Evolutionary conservation across 2,888 invertebrate genomes (phyloP).

Genomic region (Euzophera pinguis): DNA sequence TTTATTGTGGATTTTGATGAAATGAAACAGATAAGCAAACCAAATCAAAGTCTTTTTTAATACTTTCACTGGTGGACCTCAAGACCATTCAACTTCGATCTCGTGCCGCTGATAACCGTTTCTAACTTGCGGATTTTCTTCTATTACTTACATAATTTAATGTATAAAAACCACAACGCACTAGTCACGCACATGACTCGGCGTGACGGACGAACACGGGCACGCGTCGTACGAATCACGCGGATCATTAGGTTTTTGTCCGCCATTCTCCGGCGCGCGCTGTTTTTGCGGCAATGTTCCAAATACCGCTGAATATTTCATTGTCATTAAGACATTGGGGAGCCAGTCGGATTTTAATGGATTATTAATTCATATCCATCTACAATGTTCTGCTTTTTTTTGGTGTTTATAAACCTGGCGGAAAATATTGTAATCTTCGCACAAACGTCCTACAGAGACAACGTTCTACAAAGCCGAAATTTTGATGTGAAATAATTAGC

Average conservation of each 20-base stretch:
- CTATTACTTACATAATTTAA: neutral
- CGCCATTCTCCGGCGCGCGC: neutral
- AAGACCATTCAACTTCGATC: too few species aligned
- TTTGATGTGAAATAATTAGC: too few species aligned
- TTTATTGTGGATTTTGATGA: too few species aligned
- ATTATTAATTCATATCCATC: conserved; percentile 4
- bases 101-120: too few species aligned
- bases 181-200: conserved; percentile 4
- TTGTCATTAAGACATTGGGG: neutral
- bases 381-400: neutral
- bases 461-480: too few species aligned
- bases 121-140: too few species aligned
- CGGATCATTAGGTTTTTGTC: conserved; percentile 1
- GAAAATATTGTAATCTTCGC: too few species aligned
- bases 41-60: too few species aligned
- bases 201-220: neutral
- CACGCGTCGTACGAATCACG: neutral
- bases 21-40: too few species aligned
- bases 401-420: neutral
- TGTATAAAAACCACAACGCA: conserved; percentile 19
- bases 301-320: conserved; percentile 3
- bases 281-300: conserved; percentile 2
- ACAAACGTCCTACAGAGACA: too few species aligned
- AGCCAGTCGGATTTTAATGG: neutral
- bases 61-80: too few species aligned